These are phyloP conservation scores for Tauraco hartlaubi DNA, from an alignment of 2,797 vertebrate genomes.

Conservation along the genomic window DNA sequence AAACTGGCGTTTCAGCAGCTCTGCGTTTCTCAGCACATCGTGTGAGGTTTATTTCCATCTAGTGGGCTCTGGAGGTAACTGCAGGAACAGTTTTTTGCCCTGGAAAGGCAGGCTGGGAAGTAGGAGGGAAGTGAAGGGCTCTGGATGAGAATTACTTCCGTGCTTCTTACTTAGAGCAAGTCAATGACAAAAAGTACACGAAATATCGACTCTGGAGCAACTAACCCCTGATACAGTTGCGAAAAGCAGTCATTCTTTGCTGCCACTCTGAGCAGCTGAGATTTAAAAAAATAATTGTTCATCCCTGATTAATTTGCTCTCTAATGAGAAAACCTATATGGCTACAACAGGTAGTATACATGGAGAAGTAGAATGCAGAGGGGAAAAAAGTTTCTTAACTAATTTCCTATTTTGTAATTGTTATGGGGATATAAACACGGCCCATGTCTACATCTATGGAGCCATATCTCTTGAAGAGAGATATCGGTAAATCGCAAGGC, in stretches of 20 bases:
- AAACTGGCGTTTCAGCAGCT: not conserved
- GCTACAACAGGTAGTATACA: fast-evolving
- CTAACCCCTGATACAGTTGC: not conserved
- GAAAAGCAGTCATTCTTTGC: not conserved
- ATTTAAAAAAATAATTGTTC: not conserved
- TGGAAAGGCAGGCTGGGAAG: not conserved
- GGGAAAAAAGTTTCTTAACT: fast-evolving
- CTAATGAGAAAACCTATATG: not conserved
- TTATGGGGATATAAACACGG: not conserved
- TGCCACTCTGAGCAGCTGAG: not conserved
- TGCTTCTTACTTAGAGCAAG: not conserved
- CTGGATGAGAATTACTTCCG: not conserved
- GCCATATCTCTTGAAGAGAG: not conserved
- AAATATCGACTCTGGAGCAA: not conserved
- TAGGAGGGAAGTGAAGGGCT: not conserved
- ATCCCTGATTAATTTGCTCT: not conserved
- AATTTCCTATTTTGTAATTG: not conserved
- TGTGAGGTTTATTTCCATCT: not conserved
- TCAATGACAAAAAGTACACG: not conserved
- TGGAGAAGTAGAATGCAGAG: not conserved
- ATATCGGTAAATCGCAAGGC: not conserved
- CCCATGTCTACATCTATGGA: not conserved
- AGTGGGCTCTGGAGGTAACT: not conserved
- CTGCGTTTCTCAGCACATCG: not conserved
- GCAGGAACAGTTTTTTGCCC: not conserved